Percentiles rank a stretch among this genome's conserved stretches.
phyloP scores from a whole-genome alignment of 2,888 invertebrate genomes.

The Scaptomyza caliginosa region DNA sequence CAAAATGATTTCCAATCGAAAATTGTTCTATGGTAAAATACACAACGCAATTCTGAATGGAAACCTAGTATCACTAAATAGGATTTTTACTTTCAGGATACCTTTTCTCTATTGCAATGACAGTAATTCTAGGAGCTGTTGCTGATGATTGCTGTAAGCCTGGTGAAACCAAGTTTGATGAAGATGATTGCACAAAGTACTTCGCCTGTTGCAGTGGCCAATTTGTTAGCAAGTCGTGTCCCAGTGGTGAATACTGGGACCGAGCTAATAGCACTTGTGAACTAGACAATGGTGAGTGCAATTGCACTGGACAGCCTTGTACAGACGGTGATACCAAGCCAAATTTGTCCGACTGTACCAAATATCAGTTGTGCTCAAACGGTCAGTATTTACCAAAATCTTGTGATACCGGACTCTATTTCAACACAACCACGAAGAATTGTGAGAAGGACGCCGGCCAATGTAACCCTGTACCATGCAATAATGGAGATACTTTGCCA shows the following conservation, averaged over 20 bases:
- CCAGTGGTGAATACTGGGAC: conserved; percentile 33
- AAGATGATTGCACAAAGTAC: conserved; percentile 43
- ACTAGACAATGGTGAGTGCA: conserved; percentile 29
- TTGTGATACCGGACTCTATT: conserved; percentile 14
- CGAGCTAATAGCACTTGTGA: neutral
- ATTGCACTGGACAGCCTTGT: neutral
- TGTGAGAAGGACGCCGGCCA: conserved; percentile 17
- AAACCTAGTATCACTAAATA: neutral
- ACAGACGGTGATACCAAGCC: neutral
- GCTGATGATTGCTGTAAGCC: conserved; percentile 32
- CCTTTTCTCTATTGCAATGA: conserved; percentile 12
- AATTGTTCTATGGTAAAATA: conserved; percentile 26
- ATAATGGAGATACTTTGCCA: conserved; percentile 14
- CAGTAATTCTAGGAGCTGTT: conserved; percentile 8
- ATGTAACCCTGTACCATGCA: conserved; percentile 4
- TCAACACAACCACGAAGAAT: neutral
- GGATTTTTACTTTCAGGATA: conserved; percentile 4
- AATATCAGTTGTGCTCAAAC: conserved; percentile 15
- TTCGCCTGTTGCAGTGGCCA: conserved; percentile 37
- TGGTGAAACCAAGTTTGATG: conserved; percentile 33
- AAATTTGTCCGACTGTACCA: conserved; percentile 12
- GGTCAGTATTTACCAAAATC: conserved; percentile 6
- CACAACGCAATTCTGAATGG: neutral
- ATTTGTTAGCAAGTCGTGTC: conserved; percentile 37
- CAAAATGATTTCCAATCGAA: conserved; percentile 22